phyloP scores from a whole-genome alignment of 2,797 vertebrate species.

The Sebastes oblongus region DNA sequence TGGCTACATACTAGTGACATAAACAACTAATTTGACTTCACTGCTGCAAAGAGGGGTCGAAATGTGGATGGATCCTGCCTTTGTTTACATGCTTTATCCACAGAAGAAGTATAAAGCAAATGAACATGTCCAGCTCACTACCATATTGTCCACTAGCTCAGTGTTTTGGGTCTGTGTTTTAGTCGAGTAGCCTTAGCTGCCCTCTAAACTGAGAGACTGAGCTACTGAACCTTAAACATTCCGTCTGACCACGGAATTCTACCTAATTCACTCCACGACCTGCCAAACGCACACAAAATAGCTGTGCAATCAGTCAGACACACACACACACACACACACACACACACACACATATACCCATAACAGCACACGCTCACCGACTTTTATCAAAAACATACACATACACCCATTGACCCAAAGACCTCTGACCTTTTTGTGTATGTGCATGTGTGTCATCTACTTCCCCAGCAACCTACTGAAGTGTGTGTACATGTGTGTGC shows the following conservation, averaged over 20 bases:
- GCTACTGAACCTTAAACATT: constrained; percentile 70
- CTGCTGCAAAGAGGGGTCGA: background rate
- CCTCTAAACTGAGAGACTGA: constrained; percentile 34
- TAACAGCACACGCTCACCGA: background rate
- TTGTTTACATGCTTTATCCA: background rate
- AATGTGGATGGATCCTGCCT: background rate
- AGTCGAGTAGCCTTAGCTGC: constrained; percentile 17
- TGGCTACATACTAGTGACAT: background rate
- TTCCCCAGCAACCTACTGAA: constrained; percentile 4
- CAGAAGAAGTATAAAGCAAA: background rate
- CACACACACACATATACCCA: background rate
- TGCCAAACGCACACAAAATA: constrained; percentile 52
- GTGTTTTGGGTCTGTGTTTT: constrained; percentile 4
- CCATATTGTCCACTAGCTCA: background rate
- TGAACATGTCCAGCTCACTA: background rate
- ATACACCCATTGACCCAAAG: constrained; percentile 57
- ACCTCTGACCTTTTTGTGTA: constrained; percentile 41
- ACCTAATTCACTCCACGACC: constrained; percentile 58
- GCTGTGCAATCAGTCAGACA: constrained; percentile 51
- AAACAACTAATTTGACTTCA: background rate
- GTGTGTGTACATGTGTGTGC: constrained; percentile 15
- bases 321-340: background rate
- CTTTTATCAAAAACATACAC: constrained; percentile 41
- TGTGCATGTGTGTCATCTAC: constrained; percentile 21
- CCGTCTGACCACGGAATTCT: constrained; percentile 61